phyloP scores from a whole-genome alignment of 2,113 vertebrate genomes.

The Chloebia gouldiae region DNA sequence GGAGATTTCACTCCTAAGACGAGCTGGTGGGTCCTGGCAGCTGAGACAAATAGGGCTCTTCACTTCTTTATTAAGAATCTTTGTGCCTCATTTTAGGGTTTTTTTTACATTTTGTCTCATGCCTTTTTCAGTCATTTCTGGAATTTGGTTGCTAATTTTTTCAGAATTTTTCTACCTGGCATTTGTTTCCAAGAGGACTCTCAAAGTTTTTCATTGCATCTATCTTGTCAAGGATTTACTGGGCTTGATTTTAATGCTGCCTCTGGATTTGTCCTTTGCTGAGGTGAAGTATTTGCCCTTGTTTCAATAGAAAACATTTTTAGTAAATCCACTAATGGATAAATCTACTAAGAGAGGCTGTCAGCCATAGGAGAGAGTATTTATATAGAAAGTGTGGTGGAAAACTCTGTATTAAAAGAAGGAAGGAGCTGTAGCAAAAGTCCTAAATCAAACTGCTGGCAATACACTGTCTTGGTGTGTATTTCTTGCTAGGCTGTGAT shows the following conservation, averaged over 20 bases:
- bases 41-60: not conserved
- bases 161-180: not conserved
- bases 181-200: not conserved
- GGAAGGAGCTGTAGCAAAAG: conserved; percentile 13
- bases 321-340: conserved; percentile 11
- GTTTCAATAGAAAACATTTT: conserved; percentile 38
- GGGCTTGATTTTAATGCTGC: not conserved
- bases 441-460: conserved; percentile 41
- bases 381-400: conserved; percentile 50
- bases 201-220: not conserved
- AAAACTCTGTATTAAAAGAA: conserved; percentile 51
- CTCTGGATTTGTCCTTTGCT: not conserved
- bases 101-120: not conserved
- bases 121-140: not conserved
- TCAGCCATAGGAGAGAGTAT: conserved; percentile 10
- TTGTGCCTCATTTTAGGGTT: not conserved
- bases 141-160: not conserved
- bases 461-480: conserved; percentile 35
- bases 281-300: conserved; percentile 22
- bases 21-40: not conserved
- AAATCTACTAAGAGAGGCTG: conserved; percentile 30
- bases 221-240: not conserved
- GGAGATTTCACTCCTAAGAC: not conserved
- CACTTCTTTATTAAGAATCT: not conserved
- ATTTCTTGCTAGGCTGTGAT: conserved; percentile 22